Conservation (phyloP, 2,888 invertebrate genomes). For the Palloptera scutellata region DNA sequence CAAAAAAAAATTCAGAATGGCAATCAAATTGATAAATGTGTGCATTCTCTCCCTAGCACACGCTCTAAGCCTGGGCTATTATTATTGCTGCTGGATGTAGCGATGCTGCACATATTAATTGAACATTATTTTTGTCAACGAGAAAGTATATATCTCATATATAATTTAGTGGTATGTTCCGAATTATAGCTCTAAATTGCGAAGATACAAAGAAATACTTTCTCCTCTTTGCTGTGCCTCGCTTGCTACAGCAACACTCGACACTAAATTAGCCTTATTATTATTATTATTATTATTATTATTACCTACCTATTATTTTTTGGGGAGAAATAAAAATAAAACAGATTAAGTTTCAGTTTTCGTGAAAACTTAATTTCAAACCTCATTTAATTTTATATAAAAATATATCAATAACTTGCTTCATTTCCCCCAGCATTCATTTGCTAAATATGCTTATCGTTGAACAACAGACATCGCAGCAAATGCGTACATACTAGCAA, state of each 20-base stretch:
- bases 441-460: too few species aligned
- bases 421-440: too few species aligned
- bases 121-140: slow-evolving; percentile 5
- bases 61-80: neutral
- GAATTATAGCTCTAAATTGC: neutral
- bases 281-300: too few species aligned
- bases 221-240: neutral
- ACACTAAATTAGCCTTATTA: too few species aligned
- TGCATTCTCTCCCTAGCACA: slow-evolving; percentile 34
- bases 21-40: slow-evolving; percentile 59
- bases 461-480: too few species aligned
- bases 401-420: too few species aligned
- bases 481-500: too few species aligned
- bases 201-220: neutral
- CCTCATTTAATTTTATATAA: slow-evolving; percentile 1
- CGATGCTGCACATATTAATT: slow-evolving; percentile 1
- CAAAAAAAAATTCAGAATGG: slow-evolving; percentile 37
- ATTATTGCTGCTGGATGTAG: neutral
- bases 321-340: too few species aligned
- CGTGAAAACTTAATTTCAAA: neutral
- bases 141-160: neutral
- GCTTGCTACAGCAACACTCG: neutral
- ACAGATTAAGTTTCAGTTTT: too few species aligned
- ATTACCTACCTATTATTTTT: too few species aligned
- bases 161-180: neutral